Evolutionary conservation across 2,797 vertebrate species (phyloP).

Genomic region (Peromyscus eremicus): DNA sequence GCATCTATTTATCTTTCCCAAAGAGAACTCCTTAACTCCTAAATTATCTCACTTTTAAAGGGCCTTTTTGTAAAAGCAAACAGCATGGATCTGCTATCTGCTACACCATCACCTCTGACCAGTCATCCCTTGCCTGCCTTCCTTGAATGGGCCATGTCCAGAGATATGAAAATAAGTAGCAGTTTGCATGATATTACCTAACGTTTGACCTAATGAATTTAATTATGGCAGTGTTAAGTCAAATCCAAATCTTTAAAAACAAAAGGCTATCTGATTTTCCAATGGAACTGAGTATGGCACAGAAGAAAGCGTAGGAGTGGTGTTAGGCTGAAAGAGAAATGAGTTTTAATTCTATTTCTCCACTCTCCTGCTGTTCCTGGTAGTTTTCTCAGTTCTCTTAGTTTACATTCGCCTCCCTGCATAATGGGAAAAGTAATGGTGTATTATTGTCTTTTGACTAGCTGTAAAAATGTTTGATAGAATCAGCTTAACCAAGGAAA

Average conservation of each 20-base stretch:
- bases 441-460: background rate
- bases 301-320: background rate
- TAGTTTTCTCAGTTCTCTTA: background rate
- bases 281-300: background rate
- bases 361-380: background rate
- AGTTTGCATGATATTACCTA: background rate
- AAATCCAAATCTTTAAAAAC: slow-evolving; percentile 48
- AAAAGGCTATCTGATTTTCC: slow-evolving; percentile 11
- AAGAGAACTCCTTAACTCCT: slow-evolving; percentile 34
- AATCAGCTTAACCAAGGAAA: background rate
- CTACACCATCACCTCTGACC: background rate
- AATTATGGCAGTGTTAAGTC: background rate
- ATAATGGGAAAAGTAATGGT: background rate
- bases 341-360: background rate
- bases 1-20: background rate
- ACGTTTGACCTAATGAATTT: slow-evolving; percentile 11
- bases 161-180: background rate
- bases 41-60: slow-evolving; percentile 36
- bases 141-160: background rate
- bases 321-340: background rate
- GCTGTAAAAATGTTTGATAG: background rate
- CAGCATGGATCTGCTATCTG: background rate
- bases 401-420: background rate
- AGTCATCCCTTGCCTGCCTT: background rate
- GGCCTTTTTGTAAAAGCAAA: background rate